phyloP scores from a whole-genome alignment of 2,797 vertebrate genomes.

The Rhadinocentrus ornatus region DNA sequence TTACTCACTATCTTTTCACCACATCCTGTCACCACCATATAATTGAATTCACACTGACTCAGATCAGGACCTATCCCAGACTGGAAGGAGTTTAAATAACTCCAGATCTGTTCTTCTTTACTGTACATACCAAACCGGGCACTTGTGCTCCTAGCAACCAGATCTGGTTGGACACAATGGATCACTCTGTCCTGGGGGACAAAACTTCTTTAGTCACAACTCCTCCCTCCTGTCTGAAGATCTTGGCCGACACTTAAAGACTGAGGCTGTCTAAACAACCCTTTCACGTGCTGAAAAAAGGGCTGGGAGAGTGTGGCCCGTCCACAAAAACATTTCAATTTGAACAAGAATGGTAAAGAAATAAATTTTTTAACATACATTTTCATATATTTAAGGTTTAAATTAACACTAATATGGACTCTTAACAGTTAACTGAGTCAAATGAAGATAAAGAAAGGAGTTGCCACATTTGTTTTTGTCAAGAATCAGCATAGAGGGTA shows the following conservation, averaged over 20 bases:
- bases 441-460: not conserved
- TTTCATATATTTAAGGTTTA: not conserved
- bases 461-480: not conserved
- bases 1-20: not conserved
- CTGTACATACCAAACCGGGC: constrained; percentile 29
- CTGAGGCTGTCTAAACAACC: constrained; percentile 44
- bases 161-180: constrained; percentile 54
- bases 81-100: constrained; percentile 1
- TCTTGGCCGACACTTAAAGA: constrained; percentile 26
- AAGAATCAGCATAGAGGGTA: not conserved
- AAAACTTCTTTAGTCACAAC: constrained; percentile 40
- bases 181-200: constrained; percentile 31
- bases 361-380: not conserved
- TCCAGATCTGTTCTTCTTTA: constrained; percentile 16
- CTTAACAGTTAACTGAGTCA: not conserved
- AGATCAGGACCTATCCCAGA: not conserved
- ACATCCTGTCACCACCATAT: not conserved
- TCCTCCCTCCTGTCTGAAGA: constrained; percentile 10
- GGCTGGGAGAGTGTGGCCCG: constrained; percentile 30
- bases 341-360: constrained; percentile 4
- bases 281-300: constrained; percentile 22
- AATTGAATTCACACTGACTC: not conserved
- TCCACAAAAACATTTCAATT: not conserved
- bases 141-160: constrained; percentile 51
- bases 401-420: not conserved